phyloP scores from a whole-genome alignment of 2,797 vertebrate species.

The Protonibea diacanthus region DNA sequence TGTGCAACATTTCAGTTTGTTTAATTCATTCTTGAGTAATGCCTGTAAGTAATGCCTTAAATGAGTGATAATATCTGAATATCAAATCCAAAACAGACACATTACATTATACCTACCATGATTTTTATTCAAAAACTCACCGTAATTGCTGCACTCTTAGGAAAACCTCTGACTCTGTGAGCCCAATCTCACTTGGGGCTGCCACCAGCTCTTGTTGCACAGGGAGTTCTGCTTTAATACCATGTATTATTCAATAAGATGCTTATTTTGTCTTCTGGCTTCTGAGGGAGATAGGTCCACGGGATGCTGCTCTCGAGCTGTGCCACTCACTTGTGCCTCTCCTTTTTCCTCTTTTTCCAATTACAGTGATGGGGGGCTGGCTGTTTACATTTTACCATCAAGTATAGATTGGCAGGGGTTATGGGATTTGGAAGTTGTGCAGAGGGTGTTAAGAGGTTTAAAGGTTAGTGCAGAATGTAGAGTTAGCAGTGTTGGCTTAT shows the following conservation, averaged over 20 bases:
- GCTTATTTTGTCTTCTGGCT: conserved; percentile 45
- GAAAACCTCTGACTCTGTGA: conserved; percentile 37
- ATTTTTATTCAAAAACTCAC: conserved; percentile 35
- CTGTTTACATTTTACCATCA: conserved; percentile 61
- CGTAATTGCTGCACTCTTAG: conserved; percentile 52
- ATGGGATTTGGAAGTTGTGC: conserved; percentile 59
- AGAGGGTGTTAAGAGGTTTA: conserved; percentile 48
- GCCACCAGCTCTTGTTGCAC: conserved; percentile 9
- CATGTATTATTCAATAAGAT: conserved; percentile 52
- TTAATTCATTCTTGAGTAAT: conserved; percentile 21
- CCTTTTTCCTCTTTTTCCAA: conserved; percentile 11
- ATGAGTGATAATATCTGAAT: conserved; percentile 16
- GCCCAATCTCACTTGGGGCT: conserved; percentile 31
- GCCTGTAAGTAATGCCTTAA: neutral
- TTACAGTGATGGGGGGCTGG: conserved; percentile 1
- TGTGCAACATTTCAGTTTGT: conserved; percentile 14
- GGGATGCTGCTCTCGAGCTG: conserved; percentile 32
- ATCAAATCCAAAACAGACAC: conserved; percentile 31
- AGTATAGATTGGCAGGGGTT: conserved; percentile 55
- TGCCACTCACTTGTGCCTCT: conserved; percentile 8
- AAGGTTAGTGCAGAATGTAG: conserved; percentile 3
- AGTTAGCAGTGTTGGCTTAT: conserved; percentile 35
- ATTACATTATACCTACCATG: conserved; percentile 46
- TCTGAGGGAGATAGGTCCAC: conserved; percentile 24
- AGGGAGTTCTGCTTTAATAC: conserved; percentile 47